Base-by-base conservation (phyloP, 2,888 invertebrate genomes). In the Calliphora vomitoria region DNA sequence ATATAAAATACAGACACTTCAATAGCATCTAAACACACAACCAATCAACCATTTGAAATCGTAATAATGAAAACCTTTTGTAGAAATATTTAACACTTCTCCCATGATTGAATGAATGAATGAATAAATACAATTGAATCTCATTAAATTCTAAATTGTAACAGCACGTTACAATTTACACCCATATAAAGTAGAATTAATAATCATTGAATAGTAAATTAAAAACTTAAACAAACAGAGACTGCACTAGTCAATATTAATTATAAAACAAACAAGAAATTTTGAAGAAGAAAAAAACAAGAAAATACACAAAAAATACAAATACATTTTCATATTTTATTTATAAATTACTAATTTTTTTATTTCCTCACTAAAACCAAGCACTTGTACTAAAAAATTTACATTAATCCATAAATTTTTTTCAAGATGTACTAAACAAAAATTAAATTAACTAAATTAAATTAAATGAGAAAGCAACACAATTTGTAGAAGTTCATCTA, bases 241-340 rank as follows among this genome's bases (percentile, higher is more conserved):
- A 85, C 87, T 85, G 84, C 85, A 87, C 85, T 85, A 87, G 87
- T 87, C 87, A 87, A 85, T 87, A 87, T 75, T 80, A 78, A 55
- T 71, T 31, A 66, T 44, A 44, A 8, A 25, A 35, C 15, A 62
- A 74, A 62, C 35, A 64, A 50, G 0, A 38, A 47, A 75, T 25
- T 25, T 25, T 25, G 25, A 13, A 5, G 53, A 47, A 31, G 6
- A 4, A 10, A 38, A 74, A 44, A 60, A 31, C 1, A 3, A 35
- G n/a, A 60, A 60, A 18, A 2, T 13, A 44, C 3, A 44, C 10
- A 44, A 3, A 41, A 53, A 62, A 76, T 18, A 62, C 25, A 53
- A 62, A 76, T 18, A 62, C 25, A 85, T 44, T 60, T 82, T 72
- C 55, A 60, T 71, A 50, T 50, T 41, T 80, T 47, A 58, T 75